Evolutionary conservation across 2,888 invertebrate genomes (phyloP), one percentile per base, ranked within the genome.

Genomic region (Hemithea aestivaria): DNA sequence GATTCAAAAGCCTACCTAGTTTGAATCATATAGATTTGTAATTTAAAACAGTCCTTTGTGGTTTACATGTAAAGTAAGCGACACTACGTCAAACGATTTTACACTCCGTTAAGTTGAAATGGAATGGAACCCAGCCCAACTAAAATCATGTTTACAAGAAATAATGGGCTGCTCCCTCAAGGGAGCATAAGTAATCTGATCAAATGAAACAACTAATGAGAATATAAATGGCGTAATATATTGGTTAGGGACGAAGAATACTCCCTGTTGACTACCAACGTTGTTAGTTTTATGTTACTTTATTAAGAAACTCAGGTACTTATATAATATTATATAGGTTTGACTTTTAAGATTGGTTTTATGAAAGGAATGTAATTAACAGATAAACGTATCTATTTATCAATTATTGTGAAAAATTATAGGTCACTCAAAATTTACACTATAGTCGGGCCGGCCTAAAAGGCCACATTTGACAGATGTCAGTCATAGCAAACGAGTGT

Each of bases 141-240:
- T 60, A 66, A 71, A 64, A 71, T 58, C 44, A 56, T 70, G 70
- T 70, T 73, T 70, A 73, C 70, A 69, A 70, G 71, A 70, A 70
- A 71, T 73, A 65, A 75, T 76, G 77, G 73, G 73, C 56, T 66
- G 56, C 54, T 58, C 58, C 56, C 83, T 68, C 79, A 36, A 59
- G 82, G 74, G 81, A 77, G 58, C 60, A 53, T 61, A 66, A 74
- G 66, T 74, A 77, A 82, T 80, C 70, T 72, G 73, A 76, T 77
- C 73, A 76, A 78, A 81, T 79, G 75, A 80, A 75, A 77, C 74
- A 72, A 73, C 70, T 82, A 81, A 83, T 84, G 78, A 81, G 79
- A 81, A 80, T 66, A 75, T 78, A 81, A 82, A 78, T 80, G 70
- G 74, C 69, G 67, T 75, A 70, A 75, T 70, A 83, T 78, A 84